phyloP scores from a whole-genome alignment of 2,113 vertebrate species.

The Chloroceryle aenea region DNA sequence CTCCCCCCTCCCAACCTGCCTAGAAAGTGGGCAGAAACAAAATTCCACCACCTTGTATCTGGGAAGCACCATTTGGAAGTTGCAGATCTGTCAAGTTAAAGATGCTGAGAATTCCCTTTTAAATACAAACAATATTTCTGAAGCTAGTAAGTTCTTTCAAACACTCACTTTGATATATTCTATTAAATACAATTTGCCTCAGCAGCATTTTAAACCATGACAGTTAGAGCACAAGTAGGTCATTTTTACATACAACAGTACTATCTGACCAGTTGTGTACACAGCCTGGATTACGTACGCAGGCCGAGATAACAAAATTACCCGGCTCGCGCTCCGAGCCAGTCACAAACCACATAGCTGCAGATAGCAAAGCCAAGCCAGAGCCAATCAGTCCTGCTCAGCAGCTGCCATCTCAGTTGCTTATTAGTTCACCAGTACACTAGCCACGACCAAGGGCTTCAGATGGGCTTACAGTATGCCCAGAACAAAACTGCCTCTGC shows the following conservation, averaged over 20 bases:
- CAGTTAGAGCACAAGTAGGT: neutral
- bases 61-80: neutral
- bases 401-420: slow-evolving; percentile 51
- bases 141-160: neutral
- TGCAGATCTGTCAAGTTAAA: neutral
- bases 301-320: neutral
- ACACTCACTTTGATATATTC: neutral
- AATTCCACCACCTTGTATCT: neutral
- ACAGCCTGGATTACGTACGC: slow-evolving; percentile 9
- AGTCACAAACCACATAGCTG: neutral
- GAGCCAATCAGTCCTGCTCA: slow-evolving; percentile 42
- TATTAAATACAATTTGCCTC: neutral
- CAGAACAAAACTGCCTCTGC: neutral
- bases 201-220: neutral
- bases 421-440: slow-evolving; percentile 22
- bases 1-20: neutral
- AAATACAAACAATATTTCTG: neutral
- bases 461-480: neutral
- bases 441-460: neutral
- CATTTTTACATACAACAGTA: neutral
- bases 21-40: neutral
- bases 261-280: neutral
- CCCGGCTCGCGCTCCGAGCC: neutral
- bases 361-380: neutral
- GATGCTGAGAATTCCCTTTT: neutral